These are phyloP conservation scores for Eupithecia abbreviata DNA, from an alignment of 2,888 invertebrate genomes.

Conservation along the genomic window DNA sequence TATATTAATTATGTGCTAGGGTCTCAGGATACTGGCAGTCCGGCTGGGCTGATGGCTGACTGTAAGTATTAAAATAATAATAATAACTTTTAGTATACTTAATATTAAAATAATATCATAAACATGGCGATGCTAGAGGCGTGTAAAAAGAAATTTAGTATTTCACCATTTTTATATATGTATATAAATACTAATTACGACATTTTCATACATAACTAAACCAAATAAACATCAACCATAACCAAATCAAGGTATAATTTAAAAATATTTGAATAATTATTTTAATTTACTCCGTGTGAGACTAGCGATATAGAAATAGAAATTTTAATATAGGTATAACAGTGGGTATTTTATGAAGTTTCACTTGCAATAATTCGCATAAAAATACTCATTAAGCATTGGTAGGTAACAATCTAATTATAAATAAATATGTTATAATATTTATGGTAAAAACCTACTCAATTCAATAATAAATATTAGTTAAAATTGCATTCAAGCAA, in stretches of 20 bases:
- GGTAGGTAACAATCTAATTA: too few relatives aligned
- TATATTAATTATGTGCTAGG: slow-evolving; percentile 46
- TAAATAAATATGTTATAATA: too few relatives aligned
- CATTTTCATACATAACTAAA: neutral
- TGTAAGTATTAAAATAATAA: slow-evolving; percentile 55
- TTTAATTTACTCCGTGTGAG: neutral
- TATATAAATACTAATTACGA: neutral
- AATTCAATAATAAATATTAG: too few relatives aligned
- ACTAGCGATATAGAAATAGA: neutral
- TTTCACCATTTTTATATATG: neutral
- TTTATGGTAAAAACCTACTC: too few relatives aligned
- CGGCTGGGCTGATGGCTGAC: slow-evolving; percentile 69
- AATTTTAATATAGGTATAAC: neutral
- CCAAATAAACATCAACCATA: too few relatives aligned
- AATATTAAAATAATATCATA: neutral
- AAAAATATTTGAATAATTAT: neutral
- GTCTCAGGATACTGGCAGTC: slow-evolving; percentile 60
- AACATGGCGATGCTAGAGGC: neutral
- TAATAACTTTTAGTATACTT: neutral
- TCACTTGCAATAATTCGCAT: neutral
- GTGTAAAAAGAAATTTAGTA: neutral
- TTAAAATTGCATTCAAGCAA: too few relatives aligned
- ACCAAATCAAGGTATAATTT: neutral
- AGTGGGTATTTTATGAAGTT: neutral
- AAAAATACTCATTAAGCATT: too few relatives aligned